Base-by-base conservation (phyloP, 2,797 vertebrate genomes). In the Dromococcyx pavoninus region DNA sequence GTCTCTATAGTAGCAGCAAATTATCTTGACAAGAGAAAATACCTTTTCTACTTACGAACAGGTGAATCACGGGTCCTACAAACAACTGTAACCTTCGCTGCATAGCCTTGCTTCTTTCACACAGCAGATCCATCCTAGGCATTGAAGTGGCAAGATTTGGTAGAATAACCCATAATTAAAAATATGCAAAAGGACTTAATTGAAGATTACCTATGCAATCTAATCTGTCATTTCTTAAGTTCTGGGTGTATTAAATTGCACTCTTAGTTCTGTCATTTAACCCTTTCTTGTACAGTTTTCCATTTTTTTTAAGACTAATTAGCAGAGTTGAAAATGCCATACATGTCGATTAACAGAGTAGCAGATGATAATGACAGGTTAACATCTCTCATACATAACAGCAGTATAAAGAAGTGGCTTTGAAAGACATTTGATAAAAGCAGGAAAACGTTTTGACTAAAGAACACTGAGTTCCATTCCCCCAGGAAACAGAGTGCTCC, bases 151-250 rank as follows among this genome's bases (percentile, higher is more conserved):
- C 28, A 79, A 83, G 76, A 80, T 83, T 60, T 76, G n/a, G 44
- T 76, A 46, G 77, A 91, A 83, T 79, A 93, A 76, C 27, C 37
- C 61, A 11, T 80, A 86, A 83, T 76, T 83, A 86, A 78, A 92
- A 44, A 78, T 64, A 71, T 28, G n/a, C 37, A 92, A 64, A 64
- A 56, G 67, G 13, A 72, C 23, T 88, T 94, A 72, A 75, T 67
- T 91, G 72, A 92, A 86, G 67, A 35, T 69, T 75, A 82, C 27
- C 48, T 71, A 13, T 72, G n/a, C 67, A 74, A 67, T 71, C 48
- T 72, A 86, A 72, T 92, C 27, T 76, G 67, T 60, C 58, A 79
- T 79, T 91, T 82, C 76, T 64, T 82, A 88, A 72, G 43, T 88
- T 93, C 35, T 65, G 27, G 48, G 22, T 80, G 27, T 58, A 61